phyloP scores from a whole-genome alignment of 2,797 vertebrate species.

The Catamblyrhynchus diadema region DNA sequence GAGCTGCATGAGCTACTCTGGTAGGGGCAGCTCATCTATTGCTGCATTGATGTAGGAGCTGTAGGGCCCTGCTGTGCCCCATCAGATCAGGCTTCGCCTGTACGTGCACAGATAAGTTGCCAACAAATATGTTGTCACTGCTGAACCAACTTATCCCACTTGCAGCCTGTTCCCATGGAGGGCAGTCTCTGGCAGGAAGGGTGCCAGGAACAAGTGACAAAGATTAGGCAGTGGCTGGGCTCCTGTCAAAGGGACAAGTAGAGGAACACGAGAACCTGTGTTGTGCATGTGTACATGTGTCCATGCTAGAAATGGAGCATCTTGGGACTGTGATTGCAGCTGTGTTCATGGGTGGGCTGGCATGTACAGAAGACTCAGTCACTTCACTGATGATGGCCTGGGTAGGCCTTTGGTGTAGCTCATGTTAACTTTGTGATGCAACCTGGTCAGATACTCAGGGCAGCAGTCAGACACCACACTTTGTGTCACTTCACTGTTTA shows the following conservation, averaged over 20 bases:
- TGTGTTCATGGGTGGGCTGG: background rate
- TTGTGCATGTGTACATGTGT: fast-evolving
- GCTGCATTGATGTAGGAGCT: background rate
- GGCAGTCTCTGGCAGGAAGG: background rate
- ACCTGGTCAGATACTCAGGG: background rate
- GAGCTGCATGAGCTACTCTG: background rate
- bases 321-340: background rate
- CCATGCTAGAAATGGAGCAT: background rate
- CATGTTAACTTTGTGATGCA: background rate
- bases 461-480: background rate
- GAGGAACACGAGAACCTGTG: fast-evolving
- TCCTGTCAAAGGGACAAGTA: background rate
- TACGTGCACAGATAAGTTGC: background rate
- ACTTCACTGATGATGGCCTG: background rate
- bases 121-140: fast-evolving
- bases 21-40: background rate
- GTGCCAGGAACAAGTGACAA: background rate
- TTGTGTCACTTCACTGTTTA: background rate
- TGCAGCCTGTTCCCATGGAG: background rate
- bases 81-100: background rate
- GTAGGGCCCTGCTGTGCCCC: background rate
- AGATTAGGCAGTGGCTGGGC: background rate
- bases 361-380: background rate
- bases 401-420: background rate
- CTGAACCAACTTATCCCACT: background rate